A percentile compares a stretch with the other conserved stretches of the same genome.
phyloP scores from a whole-genome alignment of 2,113 vertebrate species.

The Sphaerodactylus townsendi region DNA sequence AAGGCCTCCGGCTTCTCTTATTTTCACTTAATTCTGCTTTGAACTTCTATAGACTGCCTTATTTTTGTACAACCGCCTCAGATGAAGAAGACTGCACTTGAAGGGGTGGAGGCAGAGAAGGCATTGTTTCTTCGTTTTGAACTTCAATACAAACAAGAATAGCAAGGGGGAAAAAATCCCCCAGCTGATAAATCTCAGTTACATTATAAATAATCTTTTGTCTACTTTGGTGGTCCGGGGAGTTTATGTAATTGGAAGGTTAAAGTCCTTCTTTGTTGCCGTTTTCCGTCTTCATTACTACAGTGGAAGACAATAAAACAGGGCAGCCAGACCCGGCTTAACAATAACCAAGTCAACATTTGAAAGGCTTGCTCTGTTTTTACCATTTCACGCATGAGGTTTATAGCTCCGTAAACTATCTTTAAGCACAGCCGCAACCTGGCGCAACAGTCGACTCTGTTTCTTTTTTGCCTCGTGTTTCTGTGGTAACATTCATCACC shows the following conservation, averaged over 20 bases:
- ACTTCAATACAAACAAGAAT: slow-evolving; percentile 59
- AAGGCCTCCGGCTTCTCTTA: slow-evolving; percentile 38
- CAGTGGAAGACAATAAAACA: slow-evolving; percentile 73
- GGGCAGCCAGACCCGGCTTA: slow-evolving; percentile 68
- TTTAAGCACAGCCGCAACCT: slow-evolving; percentile 43
- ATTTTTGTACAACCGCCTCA: slow-evolving; percentile 51
- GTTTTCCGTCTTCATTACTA: slow-evolving; percentile 69
- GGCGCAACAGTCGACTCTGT: slow-evolving; percentile 55
- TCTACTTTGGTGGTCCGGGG: slow-evolving; percentile 75
- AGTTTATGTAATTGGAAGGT: slow-evolving; percentile 69
- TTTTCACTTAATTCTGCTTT: slow-evolving; percentile 41
- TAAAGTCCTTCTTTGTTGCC: slow-evolving; percentile 67
- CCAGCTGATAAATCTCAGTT: slow-evolving; percentile 67
- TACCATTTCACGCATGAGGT: slow-evolving; percentile 72
- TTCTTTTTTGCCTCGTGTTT: slow-evolving; percentile 37
- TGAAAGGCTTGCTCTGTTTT: slow-evolving; percentile 68
- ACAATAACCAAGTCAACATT: slow-evolving; percentile 70
- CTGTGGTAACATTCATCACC: slow-evolving; percentile 16
- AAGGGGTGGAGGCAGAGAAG: slow-evolving; percentile 41
- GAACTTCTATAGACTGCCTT: slow-evolving; percentile 51
- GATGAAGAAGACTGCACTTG: slow-evolving; percentile 44
- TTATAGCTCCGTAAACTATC: slow-evolving; percentile 62
- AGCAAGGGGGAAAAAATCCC: slow-evolving; percentile 34
- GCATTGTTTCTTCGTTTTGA: slow-evolving; percentile 66
- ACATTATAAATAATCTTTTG: slow-evolving; percentile 72